These are phyloP conservation scores for Peromyscus maniculatus DNA, from an alignment of 2,113 vertebrate genomes.

Conservation along the genomic window DNA sequence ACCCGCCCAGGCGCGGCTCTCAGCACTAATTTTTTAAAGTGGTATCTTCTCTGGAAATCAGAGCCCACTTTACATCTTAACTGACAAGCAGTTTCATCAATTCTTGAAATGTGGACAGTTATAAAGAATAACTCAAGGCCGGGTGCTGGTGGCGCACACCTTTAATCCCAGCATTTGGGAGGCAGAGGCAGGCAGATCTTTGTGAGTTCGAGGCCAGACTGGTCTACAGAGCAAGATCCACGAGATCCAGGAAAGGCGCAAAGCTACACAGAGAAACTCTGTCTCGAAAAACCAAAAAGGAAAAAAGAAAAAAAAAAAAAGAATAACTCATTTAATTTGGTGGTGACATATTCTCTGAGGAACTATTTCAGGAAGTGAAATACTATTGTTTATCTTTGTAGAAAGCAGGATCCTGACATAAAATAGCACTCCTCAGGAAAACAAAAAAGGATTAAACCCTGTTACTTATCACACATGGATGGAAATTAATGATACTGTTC, in stretches of 20 bases:
- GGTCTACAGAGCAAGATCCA: too few species aligned
- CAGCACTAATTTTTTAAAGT: neutral
- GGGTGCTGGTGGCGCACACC: too few species aligned
- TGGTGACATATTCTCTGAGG: neutral
- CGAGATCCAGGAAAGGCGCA: too few species aligned
- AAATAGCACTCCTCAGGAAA: neutral
- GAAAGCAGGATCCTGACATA: neutral
- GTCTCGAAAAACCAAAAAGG: too few species aligned
- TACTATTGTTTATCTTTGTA: neutral
- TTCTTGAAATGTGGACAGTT: neutral
- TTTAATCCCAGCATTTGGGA: too few species aligned
- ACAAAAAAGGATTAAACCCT: neutral
- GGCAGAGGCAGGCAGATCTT: too few species aligned
- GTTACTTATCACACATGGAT: neutral
- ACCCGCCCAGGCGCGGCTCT: fast-evolving
- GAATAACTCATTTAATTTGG: neutral
- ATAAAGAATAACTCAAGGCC: neutral
- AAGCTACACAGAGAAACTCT: too few species aligned
- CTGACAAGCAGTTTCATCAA: neutral
- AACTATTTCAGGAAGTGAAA: neutral
- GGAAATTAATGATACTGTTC: neutral
- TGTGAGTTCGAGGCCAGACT: too few species aligned
- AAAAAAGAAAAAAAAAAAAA: neutral
- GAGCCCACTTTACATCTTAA: neutral
- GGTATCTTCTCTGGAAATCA: neutral